Base-by-base conservation (phyloP, 1,140 invertebrate species). In the Drosophila repletoides region DNA sequence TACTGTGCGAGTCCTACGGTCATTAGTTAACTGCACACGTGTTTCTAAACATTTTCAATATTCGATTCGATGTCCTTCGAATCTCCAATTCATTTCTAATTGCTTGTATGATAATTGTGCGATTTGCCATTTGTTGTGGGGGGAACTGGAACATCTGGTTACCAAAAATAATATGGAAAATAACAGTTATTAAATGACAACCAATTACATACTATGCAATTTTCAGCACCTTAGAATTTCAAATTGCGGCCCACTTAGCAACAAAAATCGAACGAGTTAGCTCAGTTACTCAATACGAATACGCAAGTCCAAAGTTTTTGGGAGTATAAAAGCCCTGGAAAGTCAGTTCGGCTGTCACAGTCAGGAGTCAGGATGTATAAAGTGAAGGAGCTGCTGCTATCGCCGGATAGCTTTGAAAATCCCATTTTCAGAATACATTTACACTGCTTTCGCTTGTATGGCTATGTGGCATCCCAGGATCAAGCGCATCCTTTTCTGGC, bases 71-170 rank as follows among this genome's bases (percentile, higher is more conserved):
- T 19, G n/a, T 41, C n/a, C 19, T 2, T 41, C 6, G 7, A 1
- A 43, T 12, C 28, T 43, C 24, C 24, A 26, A 21, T 12, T 10
- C 33, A 5, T 21, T 53, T 29, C 3, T 4, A 53, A 12, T 9
- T 21, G 22, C 29, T 31, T 41, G 24, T 29, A 3, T 9, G 40
- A 36, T 26, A 55, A 45, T 34, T 21, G 34, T 14, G 17, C 49
- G 26, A 15, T 38, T 64, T 67, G 51, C 33, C 52, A 58, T 53
- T 22, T 28, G 31, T 33, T 21, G 48, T 69, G 40, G 53, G 58
- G 68, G 72, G 77, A 81, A 77, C 45, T 31, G 6, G 15, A 31
- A 40, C 79, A 84, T 46, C 69, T 84, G 77, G 65, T 36, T n/a
- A 38, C 38, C 10, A 29, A 46, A 61, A 68, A 66, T 43, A 75